Evolutionary conservation across 2,113 vertebrate genomes (phyloP).

Genomic region (Thomomys bottae): DNA sequence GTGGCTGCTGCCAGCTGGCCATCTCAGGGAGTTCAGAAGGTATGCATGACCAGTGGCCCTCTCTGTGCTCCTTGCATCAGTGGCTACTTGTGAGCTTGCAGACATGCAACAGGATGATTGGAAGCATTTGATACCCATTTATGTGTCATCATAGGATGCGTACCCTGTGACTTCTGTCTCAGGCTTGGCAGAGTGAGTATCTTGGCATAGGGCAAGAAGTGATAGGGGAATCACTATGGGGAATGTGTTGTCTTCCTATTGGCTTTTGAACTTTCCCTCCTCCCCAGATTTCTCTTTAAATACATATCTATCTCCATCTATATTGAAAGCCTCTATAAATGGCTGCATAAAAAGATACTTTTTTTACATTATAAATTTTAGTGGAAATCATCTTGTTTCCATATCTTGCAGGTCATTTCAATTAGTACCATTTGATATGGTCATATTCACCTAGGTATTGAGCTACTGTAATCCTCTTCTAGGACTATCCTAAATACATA

Average conservation of each 20-base stretch:
- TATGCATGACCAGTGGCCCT: neutral
- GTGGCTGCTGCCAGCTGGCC: neutral
- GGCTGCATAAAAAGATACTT: neutral
- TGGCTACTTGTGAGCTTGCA: neutral
- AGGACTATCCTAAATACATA: too few relatives aligned
- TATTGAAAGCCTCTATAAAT: neutral
- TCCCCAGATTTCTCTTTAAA: neutral
- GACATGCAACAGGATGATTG: neutral
- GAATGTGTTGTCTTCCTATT: neutral
- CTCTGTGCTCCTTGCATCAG: neutral
- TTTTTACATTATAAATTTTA: too few relatives aligned
- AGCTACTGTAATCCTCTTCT: too few relatives aligned
- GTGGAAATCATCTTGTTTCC: too few relatives aligned
- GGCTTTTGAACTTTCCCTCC: neutral
- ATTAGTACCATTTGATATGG: too few relatives aligned
- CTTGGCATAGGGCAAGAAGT: neutral
- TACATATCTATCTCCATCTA: neutral
- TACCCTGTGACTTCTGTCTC: neutral
- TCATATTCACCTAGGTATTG: too few relatives aligned
- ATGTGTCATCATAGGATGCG: fast-evolving
- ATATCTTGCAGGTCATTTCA: too few relatives aligned
- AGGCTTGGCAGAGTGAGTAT: neutral
- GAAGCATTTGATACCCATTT: neutral
- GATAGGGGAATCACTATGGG: neutral
- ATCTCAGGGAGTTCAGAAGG: neutral